Evolutionary conservation across 2,888 invertebrate genomes (phyloP).

Genomic region (Drosophila pseudotakahashii): DNA sequence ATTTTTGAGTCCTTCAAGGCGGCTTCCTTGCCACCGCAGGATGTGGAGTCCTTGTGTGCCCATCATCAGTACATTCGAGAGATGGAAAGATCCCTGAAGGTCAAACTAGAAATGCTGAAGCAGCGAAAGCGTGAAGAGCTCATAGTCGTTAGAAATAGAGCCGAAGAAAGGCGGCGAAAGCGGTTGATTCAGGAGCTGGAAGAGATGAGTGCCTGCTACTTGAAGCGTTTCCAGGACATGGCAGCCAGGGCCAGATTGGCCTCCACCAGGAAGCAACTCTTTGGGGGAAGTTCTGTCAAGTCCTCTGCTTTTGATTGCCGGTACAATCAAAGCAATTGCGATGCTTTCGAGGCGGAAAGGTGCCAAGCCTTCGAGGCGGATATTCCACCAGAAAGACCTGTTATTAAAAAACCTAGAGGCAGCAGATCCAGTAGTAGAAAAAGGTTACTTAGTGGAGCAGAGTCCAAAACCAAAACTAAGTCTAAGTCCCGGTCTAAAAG

Average conservation of each 20-base stretch:
- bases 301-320: background rate
- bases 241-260: slow-evolving; percentile 38
- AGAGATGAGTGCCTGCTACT: slow-evolving; percentile 42
- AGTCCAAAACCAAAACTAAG: background rate
- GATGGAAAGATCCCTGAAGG: slow-evolving; percentile 49
- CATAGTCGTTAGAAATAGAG: background rate
- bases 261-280: slow-evolving; percentile 47
- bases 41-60: slow-evolving; percentile 44
- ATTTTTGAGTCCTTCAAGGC: slow-evolving; percentile 40
- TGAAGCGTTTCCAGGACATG: slow-evolving; percentile 48
- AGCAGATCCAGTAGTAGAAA: background rate
- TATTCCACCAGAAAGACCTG: background rate
- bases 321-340: background rate
- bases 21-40: background rate
- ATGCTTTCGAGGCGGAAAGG: background rate
- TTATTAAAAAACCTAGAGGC: background rate
- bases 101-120: slow-evolving; percentile 40
- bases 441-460: slow-evolving; percentile 10
- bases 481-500: background rate
- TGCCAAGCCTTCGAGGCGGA: background rate
- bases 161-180: slow-evolving; percentile 1
- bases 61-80: slow-evolving; percentile 53
- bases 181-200: slow-evolving; percentile 48
- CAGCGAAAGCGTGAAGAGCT: slow-evolving; percentile 39
- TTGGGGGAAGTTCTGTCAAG: background rate